Conservation (phyloP, 2,113 vertebrate species). For the Ctenomys sociabilis region DNA sequence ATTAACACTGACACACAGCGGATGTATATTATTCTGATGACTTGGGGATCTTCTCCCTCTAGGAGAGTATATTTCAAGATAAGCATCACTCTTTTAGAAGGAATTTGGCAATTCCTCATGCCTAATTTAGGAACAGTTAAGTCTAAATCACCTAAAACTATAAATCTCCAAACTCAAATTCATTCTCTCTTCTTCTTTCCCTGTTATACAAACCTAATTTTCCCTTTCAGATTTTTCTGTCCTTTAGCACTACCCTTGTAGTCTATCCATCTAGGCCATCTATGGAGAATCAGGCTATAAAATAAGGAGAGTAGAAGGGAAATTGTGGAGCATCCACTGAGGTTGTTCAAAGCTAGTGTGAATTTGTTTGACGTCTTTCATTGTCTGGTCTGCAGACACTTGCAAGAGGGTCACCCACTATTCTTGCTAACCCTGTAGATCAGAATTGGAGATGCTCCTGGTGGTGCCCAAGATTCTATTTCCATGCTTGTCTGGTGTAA, state of each 20-base stretch:
- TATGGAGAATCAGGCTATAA: background rate
- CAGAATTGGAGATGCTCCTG: background rate
- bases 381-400: background rate
- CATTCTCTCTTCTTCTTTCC: background rate
- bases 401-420: background rate
- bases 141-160: background rate
- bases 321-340: background rate
- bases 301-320: background rate
- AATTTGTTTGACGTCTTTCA: background rate
- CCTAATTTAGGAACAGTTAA: background rate
- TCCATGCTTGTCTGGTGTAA: background rate
- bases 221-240: background rate
- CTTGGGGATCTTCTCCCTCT: background rate
- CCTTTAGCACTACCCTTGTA: background rate
- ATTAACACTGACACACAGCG: background rate
- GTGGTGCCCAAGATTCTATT: background rate
- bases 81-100: background rate
- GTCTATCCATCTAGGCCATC: background rate
- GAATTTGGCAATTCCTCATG: background rate
- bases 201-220: background rate
- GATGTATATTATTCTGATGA: constrained; percentile 1
- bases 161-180: background rate
- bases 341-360: background rate
- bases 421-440: background rate
- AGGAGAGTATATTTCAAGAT: background rate